These are phyloP conservation scores for Camponotus floridanus DNA, from an alignment of 1,140 invertebrate species.

Conservation along the genomic window DNA sequence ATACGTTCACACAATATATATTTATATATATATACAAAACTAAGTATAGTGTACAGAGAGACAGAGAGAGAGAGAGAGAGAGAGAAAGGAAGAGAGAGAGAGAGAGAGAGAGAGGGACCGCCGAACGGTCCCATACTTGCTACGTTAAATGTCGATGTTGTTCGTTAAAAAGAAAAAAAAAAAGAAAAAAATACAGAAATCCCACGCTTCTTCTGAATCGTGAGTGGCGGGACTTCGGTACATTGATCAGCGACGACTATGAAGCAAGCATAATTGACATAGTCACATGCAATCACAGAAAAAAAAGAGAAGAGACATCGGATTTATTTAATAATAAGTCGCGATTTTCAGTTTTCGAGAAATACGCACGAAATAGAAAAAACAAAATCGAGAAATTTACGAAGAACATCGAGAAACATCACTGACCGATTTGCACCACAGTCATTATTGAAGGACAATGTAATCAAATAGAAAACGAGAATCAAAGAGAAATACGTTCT, in stretches of 20 bases:
- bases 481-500: slow-evolving; percentile 31
- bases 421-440: slow-evolving; percentile 43
- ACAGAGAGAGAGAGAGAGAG: slow-evolving; percentile 8
- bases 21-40: slow-evolving; percentile 54
- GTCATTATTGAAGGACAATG: not conserved
- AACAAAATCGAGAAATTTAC: slow-evolving; percentile 20
- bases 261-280: not conserved
- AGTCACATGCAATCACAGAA: not conserved
- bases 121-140: slow-evolving; percentile 27
- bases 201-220: slow-evolving; percentile 54
- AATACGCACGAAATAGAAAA: not conserved
- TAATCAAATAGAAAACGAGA: slow-evolving; percentile 47
- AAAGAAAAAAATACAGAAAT: slow-evolving; percentile 44
- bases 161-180: slow-evolving; percentile 58
- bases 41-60: slow-evolving; percentile 58
- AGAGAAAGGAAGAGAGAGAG: no score
- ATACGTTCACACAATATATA: slow-evolving; percentile 38
- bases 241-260: not conserved
- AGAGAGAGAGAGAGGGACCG: not conserved
- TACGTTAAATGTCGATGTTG: slow-evolving; percentile 70
- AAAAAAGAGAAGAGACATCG: not conserved
- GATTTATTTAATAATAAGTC: slow-evolving; percentile 13
- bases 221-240: slow-evolving; percentile 67
- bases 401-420: not conserved
- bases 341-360: slow-evolving; percentile 15